Percentiles rank a stretch among this genome's conserved stretches.
Conservation (phyloP, 2,113 vertebrate species). For the Pterocles gutturalis region DNA sequence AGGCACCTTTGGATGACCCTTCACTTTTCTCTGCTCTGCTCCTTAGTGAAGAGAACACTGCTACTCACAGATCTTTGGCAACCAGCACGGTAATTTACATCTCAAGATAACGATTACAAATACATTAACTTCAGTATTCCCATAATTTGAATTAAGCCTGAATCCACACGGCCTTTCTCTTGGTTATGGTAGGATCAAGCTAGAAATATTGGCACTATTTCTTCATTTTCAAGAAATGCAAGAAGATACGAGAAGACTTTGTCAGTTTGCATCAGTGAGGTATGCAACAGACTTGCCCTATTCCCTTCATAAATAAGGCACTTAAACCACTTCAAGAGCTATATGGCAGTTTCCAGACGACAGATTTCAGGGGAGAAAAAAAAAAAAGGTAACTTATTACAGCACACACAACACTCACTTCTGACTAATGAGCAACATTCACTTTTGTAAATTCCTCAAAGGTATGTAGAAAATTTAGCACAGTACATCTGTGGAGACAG, state of each 20-base stretch:
- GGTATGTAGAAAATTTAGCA: neutral
- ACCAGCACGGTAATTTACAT: neutral
- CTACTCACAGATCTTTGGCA: neutral
- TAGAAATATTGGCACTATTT: neutral
- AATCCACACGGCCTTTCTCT: neutral
- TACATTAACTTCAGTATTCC: neutral
- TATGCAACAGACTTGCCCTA: neutral
- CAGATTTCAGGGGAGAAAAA: neutral
- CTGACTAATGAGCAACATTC: neutral
- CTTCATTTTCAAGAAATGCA: neutral
- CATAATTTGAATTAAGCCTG: neutral
- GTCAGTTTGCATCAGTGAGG: neutral
- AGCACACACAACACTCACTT: fast-evolving
- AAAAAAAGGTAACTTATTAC: neutral
- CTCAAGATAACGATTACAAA: neutral
- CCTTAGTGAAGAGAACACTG: neutral
- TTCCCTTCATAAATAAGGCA: neutral
- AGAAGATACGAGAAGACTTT: neutral
- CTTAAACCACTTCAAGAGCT: neutral
- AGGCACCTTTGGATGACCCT: neutral
- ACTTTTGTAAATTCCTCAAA: neutral
- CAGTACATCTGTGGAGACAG: neutral
- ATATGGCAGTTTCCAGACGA: neutral
- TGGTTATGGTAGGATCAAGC: neutral
- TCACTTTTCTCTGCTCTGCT: neutral